These are phyloP conservation scores for Hyposoter dolosus DNA, from an alignment of 2,888 invertebrate species.

Conservation along the genomic window DNA sequence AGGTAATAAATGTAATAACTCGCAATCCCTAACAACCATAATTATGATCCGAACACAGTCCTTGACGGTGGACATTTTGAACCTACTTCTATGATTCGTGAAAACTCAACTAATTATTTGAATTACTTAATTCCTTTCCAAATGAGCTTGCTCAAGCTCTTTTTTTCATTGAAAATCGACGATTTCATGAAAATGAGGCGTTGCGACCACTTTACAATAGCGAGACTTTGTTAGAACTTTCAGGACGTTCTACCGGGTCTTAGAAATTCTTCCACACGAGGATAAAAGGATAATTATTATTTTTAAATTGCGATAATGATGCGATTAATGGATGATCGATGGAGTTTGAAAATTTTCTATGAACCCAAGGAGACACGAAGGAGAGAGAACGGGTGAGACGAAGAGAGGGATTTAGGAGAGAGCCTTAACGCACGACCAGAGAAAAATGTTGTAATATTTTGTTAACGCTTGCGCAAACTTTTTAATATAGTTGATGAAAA, in stretches of 20 bases:
- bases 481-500: slow-evolving; percentile 37
- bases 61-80: neutral
- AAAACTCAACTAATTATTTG: neutral
- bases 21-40: neutral
- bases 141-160: neutral
- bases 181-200: neutral
- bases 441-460: slow-evolving; percentile 56
- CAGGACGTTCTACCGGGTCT: slow-evolving; percentile 3
- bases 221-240: slow-evolving; percentile 40
- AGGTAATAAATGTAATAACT: neutral
- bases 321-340: slow-evolving; percentile 13
- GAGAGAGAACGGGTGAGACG: neutral
- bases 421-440: slow-evolving; percentile 43
- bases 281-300: slow-evolving; percentile 18
- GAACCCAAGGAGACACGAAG: slow-evolving; percentile 11
- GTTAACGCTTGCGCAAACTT: slow-evolving; percentile 61
- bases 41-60: neutral
- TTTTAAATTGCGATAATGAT: neutral
- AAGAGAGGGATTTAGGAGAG: neutral
- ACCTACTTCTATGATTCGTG: neutral
- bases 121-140: neutral
- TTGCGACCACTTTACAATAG: slow-evolving; percentile 3
- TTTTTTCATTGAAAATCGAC: neutral
- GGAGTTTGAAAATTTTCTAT: slow-evolving; percentile 54
- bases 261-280: slow-evolving; percentile 14